A percentile compares a stretch with the other conserved stretches of the same genome.
phyloP scores from a whole-genome alignment of 1,140 invertebrate genomes.

The Phortica variegata region DNA sequence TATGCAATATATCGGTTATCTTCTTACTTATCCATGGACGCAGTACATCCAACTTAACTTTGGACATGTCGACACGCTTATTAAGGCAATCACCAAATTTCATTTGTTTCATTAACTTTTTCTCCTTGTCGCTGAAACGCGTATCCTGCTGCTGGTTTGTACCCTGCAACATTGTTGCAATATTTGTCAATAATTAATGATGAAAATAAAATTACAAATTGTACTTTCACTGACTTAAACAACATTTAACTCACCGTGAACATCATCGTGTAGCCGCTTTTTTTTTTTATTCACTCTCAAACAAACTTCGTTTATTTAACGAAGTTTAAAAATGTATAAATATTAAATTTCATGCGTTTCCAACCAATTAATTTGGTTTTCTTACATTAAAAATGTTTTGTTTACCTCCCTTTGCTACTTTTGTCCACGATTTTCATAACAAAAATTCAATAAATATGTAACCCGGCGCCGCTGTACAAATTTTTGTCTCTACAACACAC shows the following conservation, averaged over 20 bases:
- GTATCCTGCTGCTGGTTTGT: slow-evolving; percentile 98
- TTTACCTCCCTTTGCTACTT: no score
- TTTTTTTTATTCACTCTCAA: slow-evolving; percentile 13
- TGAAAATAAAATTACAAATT: slow-evolving; percentile 3
- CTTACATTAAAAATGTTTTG: no score
- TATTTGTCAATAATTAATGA: slow-evolving; percentile 19
- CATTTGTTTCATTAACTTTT: slow-evolving; percentile 98
- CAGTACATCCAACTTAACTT: slow-evolving; percentile 95
- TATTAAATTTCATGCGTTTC: no score
- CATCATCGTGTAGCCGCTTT: slow-evolving; percentile 41
- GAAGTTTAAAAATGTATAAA: slow-evolving; percentile 42
- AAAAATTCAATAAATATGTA: slow-evolving; percentile 21
- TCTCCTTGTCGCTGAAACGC: slow-evolving; percentile 98
- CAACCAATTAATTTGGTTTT: no score
- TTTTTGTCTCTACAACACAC: slow-evolving; percentile 39
- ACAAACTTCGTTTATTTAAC: slow-evolving; percentile 18
- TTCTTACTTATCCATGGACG: slow-evolving; percentile 99
- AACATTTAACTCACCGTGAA: slow-evolving; percentile 51
- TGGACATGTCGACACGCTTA: slow-evolving; percentile 96
- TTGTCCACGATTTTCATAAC: no score
- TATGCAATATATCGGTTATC: slow-evolving; percentile 90
- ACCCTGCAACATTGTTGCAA: slow-evolving; percentile 66
- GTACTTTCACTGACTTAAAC: slow-evolving; percentile 12
- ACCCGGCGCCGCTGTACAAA: slow-evolving; percentile 49
- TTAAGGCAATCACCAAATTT: slow-evolving; percentile 92